These are phyloP conservation scores for Panagrolaimus sp. DNA, from an alignment of 1,140 invertebrate species.

Conservation along the genomic window DNA sequence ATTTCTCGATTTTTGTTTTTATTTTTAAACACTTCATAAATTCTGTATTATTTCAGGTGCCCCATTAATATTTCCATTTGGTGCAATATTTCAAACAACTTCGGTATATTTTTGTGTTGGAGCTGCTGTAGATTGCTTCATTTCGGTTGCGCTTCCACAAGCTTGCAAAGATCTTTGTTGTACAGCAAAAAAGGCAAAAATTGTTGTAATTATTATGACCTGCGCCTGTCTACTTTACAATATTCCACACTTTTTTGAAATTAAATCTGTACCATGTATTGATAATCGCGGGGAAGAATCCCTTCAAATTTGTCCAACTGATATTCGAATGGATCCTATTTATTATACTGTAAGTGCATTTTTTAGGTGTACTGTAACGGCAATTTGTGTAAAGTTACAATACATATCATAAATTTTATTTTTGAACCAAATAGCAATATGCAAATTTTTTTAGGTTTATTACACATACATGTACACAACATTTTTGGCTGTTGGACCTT, in stretches of 20 bases:
- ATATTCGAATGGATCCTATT: slow-evolving; percentile 46
- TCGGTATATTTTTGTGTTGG: slow-evolving; percentile 59
- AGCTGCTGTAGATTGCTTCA: slow-evolving; percentile 58
- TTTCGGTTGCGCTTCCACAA: slow-evolving; percentile 49
- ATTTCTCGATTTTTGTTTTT: neutral
- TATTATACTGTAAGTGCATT: slow-evolving; percentile 50
- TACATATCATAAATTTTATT: too few species aligned
- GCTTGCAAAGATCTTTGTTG: slow-evolving; percentile 48
- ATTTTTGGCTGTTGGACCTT: slow-evolving; percentile 57
- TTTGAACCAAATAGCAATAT: too few species aligned
- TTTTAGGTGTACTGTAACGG: too few species aligned
- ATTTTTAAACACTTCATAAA: neutral
- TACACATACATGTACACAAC: slow-evolving; percentile 56
- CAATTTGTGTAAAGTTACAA: too few species aligned
- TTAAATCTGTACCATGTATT: slow-evolving; percentile 48
- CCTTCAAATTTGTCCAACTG: slow-evolving; percentile 54
- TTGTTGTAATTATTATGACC: slow-evolving; percentile 45
- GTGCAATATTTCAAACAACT: slow-evolving; percentile 59
- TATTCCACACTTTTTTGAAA: slow-evolving; percentile 56
- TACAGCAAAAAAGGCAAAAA: slow-evolving; percentile 50
- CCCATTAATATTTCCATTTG: slow-evolving; percentile 55
- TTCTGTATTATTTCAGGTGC: slow-evolving; percentile 50
- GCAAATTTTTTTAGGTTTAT: slow-evolving; percentile 34
- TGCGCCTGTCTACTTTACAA: slow-evolving; percentile 52
- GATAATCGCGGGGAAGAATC: slow-evolving; percentile 31